Conservation (phyloP, 2,888 invertebrate species). For the Eristalis arbustorum region DNA sequence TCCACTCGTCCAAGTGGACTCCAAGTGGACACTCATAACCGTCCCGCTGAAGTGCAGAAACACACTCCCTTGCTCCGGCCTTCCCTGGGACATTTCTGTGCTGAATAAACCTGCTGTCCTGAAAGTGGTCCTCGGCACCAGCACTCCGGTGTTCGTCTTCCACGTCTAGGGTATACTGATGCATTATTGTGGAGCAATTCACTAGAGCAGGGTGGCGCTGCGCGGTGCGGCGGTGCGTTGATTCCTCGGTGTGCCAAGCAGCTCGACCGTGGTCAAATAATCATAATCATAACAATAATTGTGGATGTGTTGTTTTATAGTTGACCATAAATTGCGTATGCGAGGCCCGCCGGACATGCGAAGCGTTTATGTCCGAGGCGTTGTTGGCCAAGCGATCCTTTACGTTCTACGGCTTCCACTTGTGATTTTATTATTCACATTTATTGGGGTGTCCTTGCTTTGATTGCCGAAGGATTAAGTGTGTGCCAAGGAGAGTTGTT, state of each 20-base stretch:
- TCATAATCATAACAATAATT: conserved; percentile 47
- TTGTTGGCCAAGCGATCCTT: conserved; percentile 5
- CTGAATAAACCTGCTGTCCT: background rate
- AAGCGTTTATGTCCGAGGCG: conserved; percentile 5
- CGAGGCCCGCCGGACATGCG: background rate
- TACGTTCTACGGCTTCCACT: background rate
- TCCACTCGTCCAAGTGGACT: conserved; percentile 18
- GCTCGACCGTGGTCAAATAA: conserved; percentile 27
- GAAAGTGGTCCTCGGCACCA: background rate
- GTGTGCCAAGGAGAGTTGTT: conserved; percentile 5
- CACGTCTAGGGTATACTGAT: background rate
- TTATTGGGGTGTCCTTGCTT: conserved; percentile 35
- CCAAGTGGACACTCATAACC: background rate
- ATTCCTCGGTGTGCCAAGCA: background rate
- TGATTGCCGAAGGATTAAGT: conserved; percentile 29
- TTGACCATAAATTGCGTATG: conserved; percentile 16
- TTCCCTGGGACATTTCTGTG: no score
- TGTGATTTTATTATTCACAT: conserved; percentile 33
- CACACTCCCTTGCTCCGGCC: no score
- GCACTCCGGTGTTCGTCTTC: background rate
- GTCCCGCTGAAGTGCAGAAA: no score
- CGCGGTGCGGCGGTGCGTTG: conserved; percentile 1
- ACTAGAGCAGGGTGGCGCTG: background rate
- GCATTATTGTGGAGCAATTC: conserved; percentile 21
- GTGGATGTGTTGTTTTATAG: conserved; percentile 41